Base-by-base conservation (phyloP, 1,140 invertebrate species). In the Drosophila tani region DNA sequence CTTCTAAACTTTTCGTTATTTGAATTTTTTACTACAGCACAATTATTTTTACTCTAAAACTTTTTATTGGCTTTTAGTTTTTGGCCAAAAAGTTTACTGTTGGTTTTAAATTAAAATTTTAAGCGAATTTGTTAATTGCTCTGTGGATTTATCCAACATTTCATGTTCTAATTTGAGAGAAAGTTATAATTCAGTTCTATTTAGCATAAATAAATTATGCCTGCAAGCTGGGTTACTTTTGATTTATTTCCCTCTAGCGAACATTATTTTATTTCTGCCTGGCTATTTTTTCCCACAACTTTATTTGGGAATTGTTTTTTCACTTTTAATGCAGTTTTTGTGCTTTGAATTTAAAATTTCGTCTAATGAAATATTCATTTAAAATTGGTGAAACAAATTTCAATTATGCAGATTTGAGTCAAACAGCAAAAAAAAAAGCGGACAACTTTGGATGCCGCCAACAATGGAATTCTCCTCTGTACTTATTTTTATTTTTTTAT, bases 351-450 rank as follows among this genome's bases (percentile, higher is more conserved):
- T 85, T 90, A 81, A 65, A 90, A 88, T 81, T 90, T 68, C 47
- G 68, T 29, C 67, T 75, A 81, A 85, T 85, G 71, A 69, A 81
- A 84, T 90, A 88, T 91, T 81, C 81, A 88, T 90, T 85, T 64
- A 79, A 56, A 84, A 81, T 73, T 81, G 77, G 78, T 64, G 58
- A 79, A 85, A 79, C 66, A 69, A 88, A 81, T 67, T 86, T 81
- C 67, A 85, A 90, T 90, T 88, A 88, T 85, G 84, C 86, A 91
- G 73, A 87, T 79, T 64, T 60, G 35, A 49, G 24, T 56, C 41
- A 51, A 38, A 49, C 40, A 49, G 43, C 40, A 47, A 63, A 43
- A 70, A 62, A 51, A 47, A 66, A 43, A 70, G 32, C 19, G 35
- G 9, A 40, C 8, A 24, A 74, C 53, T 64, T 74, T 63, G 35